Conservation (phyloP, 2,113 vertebrate genomes). For the Nycticebus coucang region DNA sequence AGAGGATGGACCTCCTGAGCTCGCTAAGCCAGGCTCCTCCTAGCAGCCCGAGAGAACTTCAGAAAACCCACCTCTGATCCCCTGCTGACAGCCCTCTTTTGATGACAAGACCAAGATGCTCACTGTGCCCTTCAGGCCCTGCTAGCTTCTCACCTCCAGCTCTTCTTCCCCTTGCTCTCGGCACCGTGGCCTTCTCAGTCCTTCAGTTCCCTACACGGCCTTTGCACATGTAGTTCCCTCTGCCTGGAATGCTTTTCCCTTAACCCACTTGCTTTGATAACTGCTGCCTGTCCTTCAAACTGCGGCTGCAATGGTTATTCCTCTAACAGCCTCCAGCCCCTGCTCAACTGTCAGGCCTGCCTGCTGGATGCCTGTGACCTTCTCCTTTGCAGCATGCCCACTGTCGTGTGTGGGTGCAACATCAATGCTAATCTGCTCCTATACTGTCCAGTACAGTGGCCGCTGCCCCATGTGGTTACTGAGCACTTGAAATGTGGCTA, state of each 20-base stretch:
- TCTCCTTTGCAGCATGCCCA: neutral
- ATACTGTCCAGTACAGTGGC: no score
- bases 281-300: neutral
- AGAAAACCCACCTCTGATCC: neutral
- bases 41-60: neutral
- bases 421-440: neutral
- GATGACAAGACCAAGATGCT: neutral
- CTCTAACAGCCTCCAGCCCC: neutral
- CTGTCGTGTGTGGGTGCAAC: fast-evolving
- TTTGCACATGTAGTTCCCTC: neutral
- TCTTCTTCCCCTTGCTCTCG: neutral
- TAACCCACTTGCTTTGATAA: neutral
- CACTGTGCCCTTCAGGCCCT: neutral
- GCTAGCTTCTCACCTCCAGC: neutral
- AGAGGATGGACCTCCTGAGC: neutral
- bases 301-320: neutral
- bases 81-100: neutral
- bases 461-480: neutral
- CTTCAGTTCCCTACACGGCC: neutral
- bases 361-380: neutral
- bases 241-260: neutral
- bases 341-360: neutral
- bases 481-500: neutral
- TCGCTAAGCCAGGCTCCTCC: neutral
- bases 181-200: neutral